Evolutionary conservation across 2,888 invertebrate species (phyloP).

Genomic region (Didymodactylos carnosus): DNA sequence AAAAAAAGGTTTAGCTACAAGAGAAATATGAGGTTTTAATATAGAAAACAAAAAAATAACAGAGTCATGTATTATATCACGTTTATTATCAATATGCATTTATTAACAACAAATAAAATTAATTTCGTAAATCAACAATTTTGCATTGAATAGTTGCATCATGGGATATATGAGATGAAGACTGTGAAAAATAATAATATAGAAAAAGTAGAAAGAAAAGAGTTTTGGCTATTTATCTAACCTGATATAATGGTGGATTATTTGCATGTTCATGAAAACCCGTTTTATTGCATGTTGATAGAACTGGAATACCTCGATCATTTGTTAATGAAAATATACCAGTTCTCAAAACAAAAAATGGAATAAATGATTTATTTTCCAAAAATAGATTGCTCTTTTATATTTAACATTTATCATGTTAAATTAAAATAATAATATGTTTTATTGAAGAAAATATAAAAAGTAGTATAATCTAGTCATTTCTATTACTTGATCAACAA

Average conservation of each 20-base stretch:
- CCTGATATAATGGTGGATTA: slow-evolving; percentile 5
- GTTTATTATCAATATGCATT: too few species aligned
- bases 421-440: too few species aligned
- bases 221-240: not conserved
- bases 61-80: too few species aligned
- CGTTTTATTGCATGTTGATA: not conserved
- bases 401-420: too few species aligned
- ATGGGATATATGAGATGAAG: not conserved
- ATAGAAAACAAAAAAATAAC: too few species aligned
- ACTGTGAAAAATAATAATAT: not conserved
- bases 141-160: not conserved
- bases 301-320: not conserved
- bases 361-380: not conserved
- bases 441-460: too few species aligned
- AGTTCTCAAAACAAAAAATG: not conserved
- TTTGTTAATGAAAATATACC: slow-evolving; percentile 2
- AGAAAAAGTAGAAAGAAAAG: not conserved
- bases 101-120: too few species aligned
- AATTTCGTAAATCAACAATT: not conserved
- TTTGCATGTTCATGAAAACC: slow-evolving; percentile 13
- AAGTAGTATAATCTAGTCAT: too few species aligned
- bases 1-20: too few species aligned
- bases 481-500: too few species aligned
- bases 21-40: too few species aligned
- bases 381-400: too few species aligned